These are phyloP conservation scores for Cantharis rufa DNA, from an alignment of 2,888 invertebrate species.

Conservation along the genomic window DNA sequence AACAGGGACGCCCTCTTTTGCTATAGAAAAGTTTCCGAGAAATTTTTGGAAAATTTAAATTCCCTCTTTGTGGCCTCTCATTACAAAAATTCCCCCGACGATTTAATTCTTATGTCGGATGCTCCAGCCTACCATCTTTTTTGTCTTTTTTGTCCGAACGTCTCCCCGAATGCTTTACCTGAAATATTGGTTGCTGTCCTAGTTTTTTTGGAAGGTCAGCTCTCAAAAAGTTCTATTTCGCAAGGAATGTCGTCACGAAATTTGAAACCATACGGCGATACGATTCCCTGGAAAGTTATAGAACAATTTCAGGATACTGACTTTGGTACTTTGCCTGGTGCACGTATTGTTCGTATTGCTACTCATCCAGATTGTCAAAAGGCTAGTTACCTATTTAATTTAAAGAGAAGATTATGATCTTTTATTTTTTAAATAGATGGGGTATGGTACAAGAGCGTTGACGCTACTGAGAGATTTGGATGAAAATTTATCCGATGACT, in stretches of 20 bases:
- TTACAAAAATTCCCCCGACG: conserved; percentile 99
- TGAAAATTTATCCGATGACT: conserved; percentile 60
- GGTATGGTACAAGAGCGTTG: conserved; percentile 90
- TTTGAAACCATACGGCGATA: conserved; percentile 90
- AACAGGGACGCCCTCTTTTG: conserved; percentile 94
- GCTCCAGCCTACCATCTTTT: conserved; percentile 98
- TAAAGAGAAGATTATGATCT: neutral
- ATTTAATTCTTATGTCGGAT: conserved; percentile 96
- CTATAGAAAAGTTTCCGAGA: conserved; percentile 91
- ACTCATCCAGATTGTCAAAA: conserved; percentile 97
- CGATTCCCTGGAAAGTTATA: conserved; percentile 98
- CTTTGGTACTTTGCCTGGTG: conserved; percentile 89
- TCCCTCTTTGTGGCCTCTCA: conserved; percentile 96
- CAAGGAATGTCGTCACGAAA: conserved; percentile 83
- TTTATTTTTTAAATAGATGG: conserved; percentile 75
- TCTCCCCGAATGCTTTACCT: conserved; percentile 74
- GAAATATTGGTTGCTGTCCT: conserved; percentile 94
- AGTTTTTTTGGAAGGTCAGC: conserved; percentile 75
- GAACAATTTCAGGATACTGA: conserved; percentile 95
- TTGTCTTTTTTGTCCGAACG: conserved; percentile 86
- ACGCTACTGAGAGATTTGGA: conserved; percentile 71
- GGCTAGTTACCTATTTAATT: conserved; percentile 55
- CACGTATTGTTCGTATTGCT: conserved; percentile 92
- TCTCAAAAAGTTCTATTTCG: conserved; percentile 71
- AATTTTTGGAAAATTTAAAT: conserved; percentile 89